Evolutionary conservation across 2,888 invertebrate genomes (phyloP).

Genomic region (Eremobia ochroleuca): DNA sequence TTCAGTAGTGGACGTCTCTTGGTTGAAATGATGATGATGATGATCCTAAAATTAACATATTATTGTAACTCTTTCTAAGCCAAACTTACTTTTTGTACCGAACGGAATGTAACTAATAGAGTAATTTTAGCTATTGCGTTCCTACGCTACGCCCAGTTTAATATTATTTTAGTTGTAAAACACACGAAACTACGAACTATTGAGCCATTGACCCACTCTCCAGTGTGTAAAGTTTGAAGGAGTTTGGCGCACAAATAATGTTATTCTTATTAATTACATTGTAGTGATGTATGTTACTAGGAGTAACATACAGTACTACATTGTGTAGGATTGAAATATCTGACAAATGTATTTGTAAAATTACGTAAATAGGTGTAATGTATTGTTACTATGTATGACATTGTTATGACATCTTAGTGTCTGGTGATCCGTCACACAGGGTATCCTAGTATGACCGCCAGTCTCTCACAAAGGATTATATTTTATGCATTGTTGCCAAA

Average conservation of each 20-base stretch:
- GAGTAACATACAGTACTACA: neutral
- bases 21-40: neutral
- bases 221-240: slow-evolving; percentile 23
- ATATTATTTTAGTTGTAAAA: slow-evolving; percentile 29
- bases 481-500: too few relatives aligned
- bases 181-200: slow-evolving; percentile 32
- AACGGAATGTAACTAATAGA: neutral
- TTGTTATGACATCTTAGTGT: too few relatives aligned
- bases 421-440: too few relatives aligned
- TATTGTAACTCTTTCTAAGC: neutral
- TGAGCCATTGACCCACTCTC: slow-evolving; percentile 39
- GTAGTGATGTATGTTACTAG: neutral
- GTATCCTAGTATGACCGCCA: too few relatives aligned
- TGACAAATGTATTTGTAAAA: neutral
- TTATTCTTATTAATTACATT: slow-evolving; percentile 46
- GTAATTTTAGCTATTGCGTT: slow-evolving; percentile 4
- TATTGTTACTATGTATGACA: neutral
- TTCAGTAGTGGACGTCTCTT: neutral
- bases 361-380: neutral
- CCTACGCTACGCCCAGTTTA: neutral
- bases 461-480: too few relatives aligned
- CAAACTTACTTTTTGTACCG: too few relatives aligned
- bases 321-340: slow-evolving; percentile 6
- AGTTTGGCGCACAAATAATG: slow-evolving; percentile 27
- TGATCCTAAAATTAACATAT: neutral